A percentile compares a stretch with the other conserved stretches of the same genome.
phyloP scores from a whole-genome alignment of 2,888 invertebrate species.

The Colostygia pectinataria region DNA sequence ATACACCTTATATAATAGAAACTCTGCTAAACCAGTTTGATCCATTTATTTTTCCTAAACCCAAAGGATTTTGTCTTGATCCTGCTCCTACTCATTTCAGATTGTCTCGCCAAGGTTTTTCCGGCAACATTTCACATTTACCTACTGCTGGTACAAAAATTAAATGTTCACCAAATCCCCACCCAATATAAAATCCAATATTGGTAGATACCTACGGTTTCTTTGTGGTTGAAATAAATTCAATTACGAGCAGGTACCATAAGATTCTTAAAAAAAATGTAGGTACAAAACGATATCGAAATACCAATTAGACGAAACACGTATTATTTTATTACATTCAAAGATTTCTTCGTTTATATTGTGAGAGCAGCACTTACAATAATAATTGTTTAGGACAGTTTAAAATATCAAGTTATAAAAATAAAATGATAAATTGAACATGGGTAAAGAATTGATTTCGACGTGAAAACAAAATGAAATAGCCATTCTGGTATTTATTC shows the following conservation, averaged over 20 bases:
- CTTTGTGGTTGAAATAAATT: conserved; percentile 6
- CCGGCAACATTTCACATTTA: too few relatives aligned
- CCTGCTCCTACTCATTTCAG: too few relatives aligned
- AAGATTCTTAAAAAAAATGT: background rate
- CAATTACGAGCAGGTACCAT: background rate
- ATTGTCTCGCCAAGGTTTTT: too few relatives aligned
- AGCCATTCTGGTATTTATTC: conserved; percentile 48
- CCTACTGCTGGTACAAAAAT: too few relatives aligned
- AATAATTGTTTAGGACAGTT: conserved; percentile 19
- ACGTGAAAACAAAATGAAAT: conserved; percentile 49
- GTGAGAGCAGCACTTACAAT: conserved; percentile 6
- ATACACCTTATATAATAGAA: too few relatives aligned
- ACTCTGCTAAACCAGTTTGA: too few relatives aligned
- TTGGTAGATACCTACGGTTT: background rate
- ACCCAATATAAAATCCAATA: conserved; percentile 6
- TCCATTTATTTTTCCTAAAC: too few relatives aligned
- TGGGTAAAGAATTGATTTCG: conserved; percentile 47
- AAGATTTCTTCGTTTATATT: conserved; percentile 16
- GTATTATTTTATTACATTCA: conserved; percentile 8
- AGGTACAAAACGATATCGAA: too few relatives aligned
- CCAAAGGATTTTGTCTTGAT: too few relatives aligned
- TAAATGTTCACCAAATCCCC: background rate
- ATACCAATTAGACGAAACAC: conserved; percentile 14
- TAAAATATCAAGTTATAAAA: conserved; percentile 41
- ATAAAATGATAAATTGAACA: conserved; percentile 47